Percentiles rank a stretch among this genome's conserved stretches.
Conservation (phyloP, 2,113 vertebrate genomes). For the Amazona vittata region DNA sequence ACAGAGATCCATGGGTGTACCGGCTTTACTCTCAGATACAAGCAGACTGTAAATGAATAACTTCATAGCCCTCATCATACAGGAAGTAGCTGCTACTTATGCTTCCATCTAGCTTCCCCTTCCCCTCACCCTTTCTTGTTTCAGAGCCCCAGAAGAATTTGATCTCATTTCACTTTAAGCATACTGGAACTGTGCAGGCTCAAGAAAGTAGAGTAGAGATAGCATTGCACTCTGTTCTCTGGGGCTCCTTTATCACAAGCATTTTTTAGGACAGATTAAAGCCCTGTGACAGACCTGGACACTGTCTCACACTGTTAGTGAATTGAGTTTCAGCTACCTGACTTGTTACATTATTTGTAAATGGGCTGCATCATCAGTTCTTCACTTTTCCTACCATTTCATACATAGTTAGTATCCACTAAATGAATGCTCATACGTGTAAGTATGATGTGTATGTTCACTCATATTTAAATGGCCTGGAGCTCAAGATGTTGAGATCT, state of each 20-base stretch:
- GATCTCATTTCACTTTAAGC: not conserved
- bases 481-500: not conserved
- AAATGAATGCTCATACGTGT: not conserved
- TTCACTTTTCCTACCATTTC: not conserved
- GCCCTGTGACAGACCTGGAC: not conserved
- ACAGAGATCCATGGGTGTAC: not conserved
- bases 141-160: not conserved
- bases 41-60: not conserved
- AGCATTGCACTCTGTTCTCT: not conserved
- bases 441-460: not conserved
- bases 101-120: not conserved
- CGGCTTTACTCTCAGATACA: not conserved
- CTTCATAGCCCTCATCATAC: not conserved
- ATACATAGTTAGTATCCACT: not conserved
- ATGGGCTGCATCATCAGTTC: not conserved
- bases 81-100: not conserved
- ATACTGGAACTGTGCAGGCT: rapidly evolving
- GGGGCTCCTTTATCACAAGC: not conserved
- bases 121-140: not conserved
- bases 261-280: not conserved
- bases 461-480: not conserved
- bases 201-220: not conserved
- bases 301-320: not conserved
- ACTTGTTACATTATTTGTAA: not conserved
- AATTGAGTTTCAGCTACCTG: not conserved